Evolutionary conservation across 2,113 vertebrate genomes (phyloP).

Genomic region (Murina feae): DNA sequence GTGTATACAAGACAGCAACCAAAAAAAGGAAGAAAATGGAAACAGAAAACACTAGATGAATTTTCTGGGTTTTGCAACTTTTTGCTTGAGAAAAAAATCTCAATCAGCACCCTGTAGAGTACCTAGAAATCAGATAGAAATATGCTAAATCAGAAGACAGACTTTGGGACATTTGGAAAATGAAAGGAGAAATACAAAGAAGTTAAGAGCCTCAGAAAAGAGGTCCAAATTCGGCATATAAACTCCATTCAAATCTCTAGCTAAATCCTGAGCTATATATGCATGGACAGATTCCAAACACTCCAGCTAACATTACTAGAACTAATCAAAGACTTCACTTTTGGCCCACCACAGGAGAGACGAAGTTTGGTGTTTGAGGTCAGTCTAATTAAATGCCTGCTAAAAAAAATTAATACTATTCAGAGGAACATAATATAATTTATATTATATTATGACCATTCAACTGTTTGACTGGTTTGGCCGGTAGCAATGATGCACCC

Average conservation of each 20-base stretch:
- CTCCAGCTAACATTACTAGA: background rate
- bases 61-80: background rate
- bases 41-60: background rate
- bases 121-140: background rate
- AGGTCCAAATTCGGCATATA: background rate
- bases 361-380: background rate
- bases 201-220: background rate
- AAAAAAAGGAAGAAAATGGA: background rate
- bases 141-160: background rate
- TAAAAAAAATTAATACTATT: background rate
- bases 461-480: too few relatives aligned
- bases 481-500: too few relatives aligned
- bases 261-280: background rate
- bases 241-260: background rate
- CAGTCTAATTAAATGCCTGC: background rate
- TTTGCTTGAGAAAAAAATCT: background rate
- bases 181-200: background rate
- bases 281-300: background rate
- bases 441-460: too few relatives aligned
- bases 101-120: background rate
- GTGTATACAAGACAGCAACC: background rate
- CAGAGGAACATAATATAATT: constrained; percentile 14
- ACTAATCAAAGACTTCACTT: background rate
- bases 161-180: background rate
- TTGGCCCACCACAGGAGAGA: background rate